Percentiles rank a stretch among this genome's conserved stretches.
Conservation (phyloP, 2,888 invertebrate genomes). For the Cerceris ruficornis region DNA sequence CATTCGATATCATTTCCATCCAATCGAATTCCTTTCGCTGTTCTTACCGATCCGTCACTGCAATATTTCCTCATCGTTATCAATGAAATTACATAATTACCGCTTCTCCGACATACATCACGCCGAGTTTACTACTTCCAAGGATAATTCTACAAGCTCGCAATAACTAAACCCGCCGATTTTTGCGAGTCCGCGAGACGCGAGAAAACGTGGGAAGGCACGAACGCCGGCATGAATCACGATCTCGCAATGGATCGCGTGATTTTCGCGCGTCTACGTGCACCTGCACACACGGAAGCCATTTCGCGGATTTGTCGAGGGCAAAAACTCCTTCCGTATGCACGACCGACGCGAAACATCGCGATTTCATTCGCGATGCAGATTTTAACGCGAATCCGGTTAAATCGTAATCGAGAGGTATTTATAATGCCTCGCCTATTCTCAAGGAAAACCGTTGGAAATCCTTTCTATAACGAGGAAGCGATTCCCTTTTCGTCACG, state of each 20-base stretch:
- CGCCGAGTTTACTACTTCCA: neutral
- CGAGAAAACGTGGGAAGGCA: neutral
- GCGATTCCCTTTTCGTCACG: conserved; percentile 8
- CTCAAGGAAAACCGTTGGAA: conserved; percentile 36
- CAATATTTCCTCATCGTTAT: no score
- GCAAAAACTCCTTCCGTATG: neutral
- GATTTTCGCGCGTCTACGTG: neutral
- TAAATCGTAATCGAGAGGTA: no score
- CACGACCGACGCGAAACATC: neutral
- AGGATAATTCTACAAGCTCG: no score
- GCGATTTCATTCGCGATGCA: neutral
- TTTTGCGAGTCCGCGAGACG: neutral
- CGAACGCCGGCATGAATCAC: neutral
- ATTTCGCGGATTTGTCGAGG: neutral
- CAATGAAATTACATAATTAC: no score
- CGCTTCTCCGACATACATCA: no score
- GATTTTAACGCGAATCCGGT: neutral
- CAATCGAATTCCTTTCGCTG: no score
- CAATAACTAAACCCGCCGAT: neutral
- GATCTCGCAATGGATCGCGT: conserved; percentile 4
- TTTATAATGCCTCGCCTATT: neutral
- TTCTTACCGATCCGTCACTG: no score
- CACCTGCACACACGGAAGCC: conserved; percentile 4
- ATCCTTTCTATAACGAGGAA: conserved; percentile 50
- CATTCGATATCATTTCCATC: no score